Base-by-base conservation (phyloP, 2,888 invertebrate species). In the Pogonocherus hispidulus region DNA sequence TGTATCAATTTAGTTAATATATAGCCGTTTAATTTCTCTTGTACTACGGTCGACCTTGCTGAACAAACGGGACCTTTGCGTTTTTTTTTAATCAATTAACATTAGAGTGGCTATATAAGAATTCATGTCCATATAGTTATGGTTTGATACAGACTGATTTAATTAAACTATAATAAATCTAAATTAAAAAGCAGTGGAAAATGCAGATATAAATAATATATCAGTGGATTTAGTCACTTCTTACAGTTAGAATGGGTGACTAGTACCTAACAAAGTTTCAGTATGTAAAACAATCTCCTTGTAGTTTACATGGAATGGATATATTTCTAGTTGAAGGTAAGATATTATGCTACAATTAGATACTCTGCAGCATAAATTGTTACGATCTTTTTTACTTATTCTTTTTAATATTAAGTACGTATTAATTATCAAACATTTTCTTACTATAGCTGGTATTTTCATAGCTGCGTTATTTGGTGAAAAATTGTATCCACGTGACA, bases 161-260 rank as follows among this genome's bases (percentile, higher is more conserved):
- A 27, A 59, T 59, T 59, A 59, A 59, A 59, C 27, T 47, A 59
- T 59, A 46, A 59, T 59, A 59, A 59, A 59, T 59, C 59, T 59
- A 35, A 59, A 59, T 59, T 59, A 59, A 47, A 46, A 46, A 46
- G 56, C 57, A 16, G 27, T 32, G 23, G 37, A 22, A 59, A 47
- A 32, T 32, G 4, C 9, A 32, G 54, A 11, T 52, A 23, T 27
- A 14, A 23, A 23, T 14, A 9, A 35, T 35, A 14, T 18, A 35
- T 35, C 18, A 6, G 35, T 8, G 16, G n/a, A 35, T 35, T 14
- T 35, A 5, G 3, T 6, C 19, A 16, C 19, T 2, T 5, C 16
- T 41, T 5, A 41, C 14, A 14, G 2, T 41, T 41, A 41, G 41
- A 41, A 41, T 41, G 41, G 11, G 41, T 41, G 32, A 41, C 14